Evolutionary conservation across 2,888 invertebrate genomes (phyloP).

Genomic region (Hirudinaria manillensis): DNA sequence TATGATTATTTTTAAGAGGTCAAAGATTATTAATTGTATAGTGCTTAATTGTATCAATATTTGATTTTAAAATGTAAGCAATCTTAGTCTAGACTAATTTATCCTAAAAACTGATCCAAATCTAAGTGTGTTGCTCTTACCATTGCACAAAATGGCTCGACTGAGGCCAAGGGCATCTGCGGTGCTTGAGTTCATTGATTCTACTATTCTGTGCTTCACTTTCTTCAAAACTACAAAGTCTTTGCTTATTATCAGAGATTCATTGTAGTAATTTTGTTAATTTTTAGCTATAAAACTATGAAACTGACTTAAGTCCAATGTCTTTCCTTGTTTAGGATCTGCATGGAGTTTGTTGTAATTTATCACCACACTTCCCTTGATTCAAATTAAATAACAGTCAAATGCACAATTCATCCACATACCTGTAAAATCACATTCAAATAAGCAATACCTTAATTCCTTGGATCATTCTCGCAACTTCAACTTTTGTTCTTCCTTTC

Average conservation of each 20-base stretch:
- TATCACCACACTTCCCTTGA: conserved; percentile 69
- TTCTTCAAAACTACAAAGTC: conserved; percentile 73
- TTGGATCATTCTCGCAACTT: conserved; percentile 98
- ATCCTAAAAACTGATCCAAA: background rate
- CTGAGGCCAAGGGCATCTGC: conserved; percentile 89
- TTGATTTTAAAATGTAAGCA: background rate
- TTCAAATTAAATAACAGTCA: background rate
- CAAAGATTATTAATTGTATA: background rate
- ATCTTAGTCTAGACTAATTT: no score
- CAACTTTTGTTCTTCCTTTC: conserved; percentile 92
- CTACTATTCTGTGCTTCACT: conserved; percentile 89
- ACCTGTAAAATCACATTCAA: background rate
- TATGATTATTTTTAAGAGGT: no score
- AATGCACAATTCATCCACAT: background rate
- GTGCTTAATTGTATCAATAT: background rate
- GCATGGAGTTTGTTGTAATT: conserved; percentile 97
- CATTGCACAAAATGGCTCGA: conserved; percentile 89
- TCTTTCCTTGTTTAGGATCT: conserved; percentile 89
- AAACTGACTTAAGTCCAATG: conserved; percentile 70
- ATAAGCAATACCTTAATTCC: conserved; percentile 65
- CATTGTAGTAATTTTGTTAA: background rate
- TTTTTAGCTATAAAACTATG: background rate
- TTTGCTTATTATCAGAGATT: background rate
- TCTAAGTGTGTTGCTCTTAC: conserved; percentile 40
- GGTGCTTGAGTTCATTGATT: conserved; percentile 78